Base-by-base conservation (phyloP, 1,140 invertebrate genomes). In the Lordiphosa stackelbergi region DNA sequence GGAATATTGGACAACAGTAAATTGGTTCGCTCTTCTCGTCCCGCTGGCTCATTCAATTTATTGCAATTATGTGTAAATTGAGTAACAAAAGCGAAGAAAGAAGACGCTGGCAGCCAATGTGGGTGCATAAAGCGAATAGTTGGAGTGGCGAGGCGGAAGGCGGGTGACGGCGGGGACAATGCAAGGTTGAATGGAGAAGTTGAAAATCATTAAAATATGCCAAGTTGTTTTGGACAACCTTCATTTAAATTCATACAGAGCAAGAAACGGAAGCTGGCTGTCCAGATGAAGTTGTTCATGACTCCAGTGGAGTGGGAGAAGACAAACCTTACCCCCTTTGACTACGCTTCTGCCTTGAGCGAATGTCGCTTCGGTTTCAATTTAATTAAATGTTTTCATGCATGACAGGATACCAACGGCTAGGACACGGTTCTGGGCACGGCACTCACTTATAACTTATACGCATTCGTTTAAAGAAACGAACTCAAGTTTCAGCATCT, bases 381-480 rank as follows among this genome's bases (percentile, higher is more conserved):
- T 81, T 81, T 81, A 81, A 81, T 81, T 83, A 81, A 81, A 81
- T 81, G 77, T 83, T 81, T 77, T 81, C 72, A 81, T 83, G 77
- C 75, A 81, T 83, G 77, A 81, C 77, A 79, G 77, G 59, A 53
- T 55, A 53, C 48, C 47, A 46, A 40, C 42, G 36, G 37, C 34
- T 12, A 38, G 43, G 19, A 37, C 31, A 37, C 41, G 53, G 61
- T 51, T 53, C 55, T 35, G 49, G 36, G 49, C 38, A 55, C 53
- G 56, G 40, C 53, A 51, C 35, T 55, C 43, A 57, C 57, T 81
- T 63, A 60, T 70, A 60, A 75, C 70, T 75, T 57, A 66, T 66
- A 69, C 73, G 66, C 62, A 77, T 77, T 77, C 75, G 74, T 57
- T 78, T 74, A 78, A 78, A 66, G 75, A 68, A 69, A 34, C 46